Evolutionary conservation across 1,140 invertebrate genomes (phyloP).

Genomic region (Musca domestica): DNA sequence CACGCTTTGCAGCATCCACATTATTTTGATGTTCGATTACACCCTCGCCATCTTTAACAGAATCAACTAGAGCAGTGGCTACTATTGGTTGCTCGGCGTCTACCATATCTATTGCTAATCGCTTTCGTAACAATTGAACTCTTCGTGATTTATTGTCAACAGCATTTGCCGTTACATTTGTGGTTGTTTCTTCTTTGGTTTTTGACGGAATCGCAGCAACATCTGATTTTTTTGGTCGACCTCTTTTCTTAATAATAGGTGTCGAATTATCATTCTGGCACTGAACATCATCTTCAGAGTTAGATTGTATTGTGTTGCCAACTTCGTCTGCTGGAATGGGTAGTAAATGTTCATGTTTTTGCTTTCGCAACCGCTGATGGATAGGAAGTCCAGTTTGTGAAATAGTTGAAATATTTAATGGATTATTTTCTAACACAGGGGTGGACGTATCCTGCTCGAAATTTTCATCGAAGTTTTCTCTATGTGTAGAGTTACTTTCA

Average conservation of each 20-base stretch:
- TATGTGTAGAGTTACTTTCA: too few species aligned
- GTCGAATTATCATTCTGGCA: background rate
- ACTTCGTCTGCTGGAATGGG: slow-evolving; percentile 36
- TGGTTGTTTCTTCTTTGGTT: background rate
- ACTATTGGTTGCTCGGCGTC: slow-evolving; percentile 28
- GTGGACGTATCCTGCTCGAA: too few species aligned
- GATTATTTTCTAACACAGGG: too few species aligned
- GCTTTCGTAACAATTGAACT: slow-evolving; percentile 46
- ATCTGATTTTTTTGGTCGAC: slow-evolving; percentile 23
- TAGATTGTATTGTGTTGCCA: background rate
- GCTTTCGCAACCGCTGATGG: slow-evolving; percentile 43
- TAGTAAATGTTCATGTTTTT: slow-evolving; percentile 46
- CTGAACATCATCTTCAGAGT: background rate
- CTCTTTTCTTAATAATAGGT: slow-evolving; percentile 8
- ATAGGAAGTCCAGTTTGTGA: background rate
- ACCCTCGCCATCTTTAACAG: background rate
- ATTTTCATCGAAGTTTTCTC: too few species aligned
- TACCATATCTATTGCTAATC: slow-evolving; percentile 49
- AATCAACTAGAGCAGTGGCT: background rate
- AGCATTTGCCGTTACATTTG: background rate
- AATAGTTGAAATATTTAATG: too few species aligned
- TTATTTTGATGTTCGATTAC: background rate
- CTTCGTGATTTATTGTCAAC: slow-evolving; percentile 37
- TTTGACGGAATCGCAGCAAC: background rate
- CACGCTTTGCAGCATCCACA: background rate